Evolutionary conservation across 1,140 invertebrate genomes (phyloP).

Genomic region (Pseudomyrmex dendroicus): DNA sequence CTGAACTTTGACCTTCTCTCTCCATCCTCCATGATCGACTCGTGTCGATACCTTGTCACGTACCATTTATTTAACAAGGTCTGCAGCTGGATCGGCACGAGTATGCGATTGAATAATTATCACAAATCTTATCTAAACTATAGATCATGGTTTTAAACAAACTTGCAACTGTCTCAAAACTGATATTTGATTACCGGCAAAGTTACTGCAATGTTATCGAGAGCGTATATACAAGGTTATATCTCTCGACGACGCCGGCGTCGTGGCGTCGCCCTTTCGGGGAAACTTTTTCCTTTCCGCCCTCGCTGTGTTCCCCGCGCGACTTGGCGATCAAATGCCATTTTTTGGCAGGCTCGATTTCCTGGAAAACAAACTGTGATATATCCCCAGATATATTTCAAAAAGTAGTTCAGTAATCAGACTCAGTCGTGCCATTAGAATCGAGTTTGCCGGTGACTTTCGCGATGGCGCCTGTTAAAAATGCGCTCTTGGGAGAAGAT

Average conservation of each 20-base stretch:
- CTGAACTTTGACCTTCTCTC: constrained; percentile 36
- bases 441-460: constrained; percentile 17
- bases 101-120: neutral
- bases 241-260: neutral
- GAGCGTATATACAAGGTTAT: constrained; percentile 21
- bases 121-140: neutral
- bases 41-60: constrained; percentile 8
- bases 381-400: neutral
- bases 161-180: neutral
- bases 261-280: constrained; percentile 26
- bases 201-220: constrained; percentile 9
- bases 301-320: neutral
- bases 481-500: neutral
- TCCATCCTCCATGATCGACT: neutral
- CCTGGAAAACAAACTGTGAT: constrained; percentile 26
- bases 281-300: constrained; percentile 43
- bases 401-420: constrained; percentile 36
- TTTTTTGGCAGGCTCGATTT: constrained; percentile 41
- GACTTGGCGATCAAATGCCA: constrained; percentile 8
- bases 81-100: neutral
- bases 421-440: constrained; percentile 39
- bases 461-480: constrained; percentile 2
- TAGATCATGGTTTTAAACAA: neutral
- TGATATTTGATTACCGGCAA: neutral
- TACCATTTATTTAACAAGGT: constrained; percentile 18